phyloP scores from a whole-genome alignment of 1,140 invertebrate genomes.

The Arion vulgaris region DNA sequence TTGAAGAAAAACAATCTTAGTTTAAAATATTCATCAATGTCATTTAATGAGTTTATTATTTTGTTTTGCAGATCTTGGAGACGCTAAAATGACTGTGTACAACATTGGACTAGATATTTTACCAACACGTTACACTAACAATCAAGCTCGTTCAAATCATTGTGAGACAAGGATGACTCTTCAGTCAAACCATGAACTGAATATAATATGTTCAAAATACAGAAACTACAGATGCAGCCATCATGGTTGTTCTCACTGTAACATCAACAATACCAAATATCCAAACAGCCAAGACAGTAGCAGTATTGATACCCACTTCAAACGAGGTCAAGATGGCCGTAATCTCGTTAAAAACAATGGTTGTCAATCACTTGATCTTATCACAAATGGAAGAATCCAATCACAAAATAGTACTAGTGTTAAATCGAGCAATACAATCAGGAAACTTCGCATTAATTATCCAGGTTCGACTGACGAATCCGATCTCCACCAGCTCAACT shows the following conservation, averaged over 20 bases:
- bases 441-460: background rate
- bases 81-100: background rate
- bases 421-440: background rate
- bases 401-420: background rate
- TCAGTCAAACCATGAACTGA: background rate
- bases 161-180: background rate
- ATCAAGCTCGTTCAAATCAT: background rate
- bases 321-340: background rate
- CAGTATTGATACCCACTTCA: background rate
- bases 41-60: background rate
- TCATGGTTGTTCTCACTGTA: background rate
- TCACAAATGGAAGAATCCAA: background rate
- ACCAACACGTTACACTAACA: background rate
- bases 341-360: background rate
- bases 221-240: background rate
- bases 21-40: too few species aligned
- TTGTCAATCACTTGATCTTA: background rate
- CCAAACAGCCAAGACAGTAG: background rate
- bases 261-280: background rate
- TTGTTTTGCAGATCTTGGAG: background rate
- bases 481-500: background rate
- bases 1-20: too few species aligned
- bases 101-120: background rate
- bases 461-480: background rate
- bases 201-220: background rate